Conservation (phyloP, 2,113 vertebrate species). For the Malurus melanocephalus region DNA sequence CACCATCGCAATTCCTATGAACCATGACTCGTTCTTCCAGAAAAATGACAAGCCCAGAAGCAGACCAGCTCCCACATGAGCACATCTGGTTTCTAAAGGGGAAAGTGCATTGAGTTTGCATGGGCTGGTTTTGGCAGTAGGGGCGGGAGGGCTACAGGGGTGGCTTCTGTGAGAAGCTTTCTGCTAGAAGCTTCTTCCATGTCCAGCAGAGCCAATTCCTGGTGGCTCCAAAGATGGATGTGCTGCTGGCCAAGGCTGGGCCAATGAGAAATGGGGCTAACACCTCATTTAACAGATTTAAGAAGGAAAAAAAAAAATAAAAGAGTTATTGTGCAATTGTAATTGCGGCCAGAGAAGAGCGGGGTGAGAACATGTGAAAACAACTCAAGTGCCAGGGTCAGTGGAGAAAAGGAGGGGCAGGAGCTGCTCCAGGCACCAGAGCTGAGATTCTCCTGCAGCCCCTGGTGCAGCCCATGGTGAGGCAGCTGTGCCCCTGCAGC, state of each 20-base stretch:
- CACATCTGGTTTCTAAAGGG: neutral
- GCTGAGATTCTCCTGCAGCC: too few relatives aligned
- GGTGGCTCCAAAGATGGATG: neutral
- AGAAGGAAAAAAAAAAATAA: neutral
- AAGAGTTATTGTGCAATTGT: too few relatives aligned
- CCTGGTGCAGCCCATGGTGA: neutral
- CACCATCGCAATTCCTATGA: neutral
- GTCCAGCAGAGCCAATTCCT: neutral
- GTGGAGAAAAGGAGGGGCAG: neutral
- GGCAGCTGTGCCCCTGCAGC: neutral
- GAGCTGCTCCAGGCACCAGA: neutral
- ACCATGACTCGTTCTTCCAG: rapidly evolving
- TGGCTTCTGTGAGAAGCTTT: neutral
- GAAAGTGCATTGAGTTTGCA: neutral
- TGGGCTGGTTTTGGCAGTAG: neutral
- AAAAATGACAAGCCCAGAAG: neutral
- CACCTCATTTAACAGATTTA: neutral
- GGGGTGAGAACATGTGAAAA: neutral
- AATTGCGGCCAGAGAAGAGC: neutral
- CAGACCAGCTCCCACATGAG: neutral
- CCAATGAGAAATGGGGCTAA: neutral
- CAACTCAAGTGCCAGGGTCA: neutral
- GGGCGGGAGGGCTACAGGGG: neutral
- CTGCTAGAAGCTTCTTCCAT: neutral
- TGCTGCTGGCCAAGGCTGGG: neutral